Conservation (phyloP, 2,113 vertebrate genomes). For the Bothrops jararaca region DNA sequence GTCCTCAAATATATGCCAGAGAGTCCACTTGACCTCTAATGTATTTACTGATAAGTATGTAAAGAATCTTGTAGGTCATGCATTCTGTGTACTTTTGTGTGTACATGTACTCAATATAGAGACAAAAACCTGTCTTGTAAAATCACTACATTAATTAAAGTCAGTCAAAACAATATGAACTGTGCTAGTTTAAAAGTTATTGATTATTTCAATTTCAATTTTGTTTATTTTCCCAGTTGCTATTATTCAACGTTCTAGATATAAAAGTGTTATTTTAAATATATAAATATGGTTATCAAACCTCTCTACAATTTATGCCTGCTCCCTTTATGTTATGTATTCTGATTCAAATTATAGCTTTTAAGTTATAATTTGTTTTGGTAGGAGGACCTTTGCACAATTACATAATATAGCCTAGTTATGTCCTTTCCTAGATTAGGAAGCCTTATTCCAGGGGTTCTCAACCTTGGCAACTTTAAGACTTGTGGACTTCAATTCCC, state of each 20-base stretch:
- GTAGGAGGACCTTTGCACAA: neutral
- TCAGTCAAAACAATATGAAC: neutral
- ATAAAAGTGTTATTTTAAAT: neutral
- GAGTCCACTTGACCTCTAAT: neutral
- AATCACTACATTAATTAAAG: conserved; percentile 17
- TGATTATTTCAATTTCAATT: neutral
- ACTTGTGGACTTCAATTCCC: too few species aligned
- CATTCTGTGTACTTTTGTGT: neutral
- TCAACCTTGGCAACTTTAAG: too few species aligned
- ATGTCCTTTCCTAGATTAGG: neutral
- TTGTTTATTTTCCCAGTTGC: neutral
- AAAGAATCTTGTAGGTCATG: neutral
- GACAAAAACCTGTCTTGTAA: neutral
- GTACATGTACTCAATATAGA: neutral
- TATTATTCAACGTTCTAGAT: neutral
- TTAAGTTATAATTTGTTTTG: neutral
- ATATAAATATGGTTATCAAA: neutral
- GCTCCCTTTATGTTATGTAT: neutral
- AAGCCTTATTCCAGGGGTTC: neutral
- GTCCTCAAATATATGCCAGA: neutral
- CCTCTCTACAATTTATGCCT: neutral
- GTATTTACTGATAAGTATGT: neutral
- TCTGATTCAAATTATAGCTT: neutral
- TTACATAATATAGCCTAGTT: neutral
- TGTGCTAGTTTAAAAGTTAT: neutral